These are phyloP conservation scores for Syncerus caffer DNA, from an alignment of 2,797 vertebrate species.

Conservation along the genomic window DNA sequence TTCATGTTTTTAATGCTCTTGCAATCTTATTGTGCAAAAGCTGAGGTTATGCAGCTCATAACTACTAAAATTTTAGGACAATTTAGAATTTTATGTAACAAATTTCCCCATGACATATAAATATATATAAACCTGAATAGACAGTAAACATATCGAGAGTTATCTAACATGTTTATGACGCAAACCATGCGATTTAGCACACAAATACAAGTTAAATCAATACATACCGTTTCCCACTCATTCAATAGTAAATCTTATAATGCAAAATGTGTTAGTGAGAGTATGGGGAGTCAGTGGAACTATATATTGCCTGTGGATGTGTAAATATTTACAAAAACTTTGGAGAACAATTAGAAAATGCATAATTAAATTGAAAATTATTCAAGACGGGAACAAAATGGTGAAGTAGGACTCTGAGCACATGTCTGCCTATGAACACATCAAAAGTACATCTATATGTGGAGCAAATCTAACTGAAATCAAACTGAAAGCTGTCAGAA, in stretches of 20 bases:
- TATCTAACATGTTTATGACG: too few relatives aligned
- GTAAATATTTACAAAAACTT: not conserved
- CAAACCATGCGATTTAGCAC: too few relatives aligned
- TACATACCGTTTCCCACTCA: not conserved
- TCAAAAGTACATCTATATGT: too few relatives aligned
- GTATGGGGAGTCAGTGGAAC: not conserved
- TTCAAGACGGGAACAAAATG: not conserved
- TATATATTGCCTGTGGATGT: not conserved
- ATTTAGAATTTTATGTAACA: not conserved
- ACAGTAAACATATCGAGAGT: not conserved
- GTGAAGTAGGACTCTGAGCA: not conserved
- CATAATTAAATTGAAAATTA: not conserved
- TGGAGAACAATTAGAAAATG: not conserved
- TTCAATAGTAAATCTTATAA: not conserved
- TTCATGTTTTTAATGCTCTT: slow-evolving; percentile 74
- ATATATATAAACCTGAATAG: not conserved
- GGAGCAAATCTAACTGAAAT: not conserved
- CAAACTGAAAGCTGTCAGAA: not conserved
- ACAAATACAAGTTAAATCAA: not conserved
- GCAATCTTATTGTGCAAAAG: slow-evolving; percentile 72
- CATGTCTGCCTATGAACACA: not conserved
- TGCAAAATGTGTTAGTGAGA: not conserved
- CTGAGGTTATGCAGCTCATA: slow-evolving; percentile 71
- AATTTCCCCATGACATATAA: not conserved
- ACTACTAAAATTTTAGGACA: slow-evolving; percentile 77